phyloP scores from a whole-genome alignment of 2,797 vertebrate species.

The Tympanoctomys barrerae region DNA sequence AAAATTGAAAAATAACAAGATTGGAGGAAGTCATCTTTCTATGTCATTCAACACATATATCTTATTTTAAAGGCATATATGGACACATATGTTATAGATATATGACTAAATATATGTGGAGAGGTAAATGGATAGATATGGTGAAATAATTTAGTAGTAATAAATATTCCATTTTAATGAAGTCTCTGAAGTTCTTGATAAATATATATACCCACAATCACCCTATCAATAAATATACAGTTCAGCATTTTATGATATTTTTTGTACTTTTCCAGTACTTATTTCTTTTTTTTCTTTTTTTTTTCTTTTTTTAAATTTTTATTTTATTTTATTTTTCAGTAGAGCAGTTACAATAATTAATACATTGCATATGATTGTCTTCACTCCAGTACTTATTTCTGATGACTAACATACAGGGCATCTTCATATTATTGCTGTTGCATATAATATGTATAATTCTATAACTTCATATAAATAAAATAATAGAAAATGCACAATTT shows the following conservation, averaged over 20 bases:
- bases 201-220: neutral
- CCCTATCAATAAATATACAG: neutral
- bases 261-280: neutral
- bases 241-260: neutral
- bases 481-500: neutral
- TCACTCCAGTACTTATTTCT: neutral
- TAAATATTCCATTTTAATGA: neutral
- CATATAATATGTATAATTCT: neutral
- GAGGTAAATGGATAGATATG: neutral
- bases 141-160: neutral
- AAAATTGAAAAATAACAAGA: conserved; percentile 24
- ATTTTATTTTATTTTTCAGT: too few species aligned
- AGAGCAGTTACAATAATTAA: too few species aligned
- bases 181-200: neutral
- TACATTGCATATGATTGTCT: too few species aligned
- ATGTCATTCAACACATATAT: conserved; percentile 27
- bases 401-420: neutral
- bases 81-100: neutral
- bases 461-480: neutral
- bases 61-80: neutral
- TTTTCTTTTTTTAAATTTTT: too few species aligned
- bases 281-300: too few species aligned
- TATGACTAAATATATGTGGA: neutral
- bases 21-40: neutral
- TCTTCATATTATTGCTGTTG: neutral